Conservation (phyloP, 1,140 invertebrate genomes). For the Drosophila bipectinata region DNA sequence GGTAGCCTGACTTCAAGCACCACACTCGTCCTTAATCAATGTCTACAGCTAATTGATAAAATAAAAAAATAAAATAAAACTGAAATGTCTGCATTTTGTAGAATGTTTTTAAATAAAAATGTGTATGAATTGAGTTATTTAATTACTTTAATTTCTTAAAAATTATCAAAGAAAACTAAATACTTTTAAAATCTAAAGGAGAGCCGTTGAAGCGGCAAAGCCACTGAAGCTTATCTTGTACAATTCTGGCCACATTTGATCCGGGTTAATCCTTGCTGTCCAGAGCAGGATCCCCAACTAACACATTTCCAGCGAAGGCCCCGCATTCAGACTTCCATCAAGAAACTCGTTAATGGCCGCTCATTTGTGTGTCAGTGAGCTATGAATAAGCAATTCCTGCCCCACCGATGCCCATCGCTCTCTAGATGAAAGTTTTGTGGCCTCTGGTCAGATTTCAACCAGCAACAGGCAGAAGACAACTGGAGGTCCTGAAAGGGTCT, state of each 20-base stretch:
- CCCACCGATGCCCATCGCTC: slow-evolving; percentile 9
- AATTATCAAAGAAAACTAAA: not conserved
- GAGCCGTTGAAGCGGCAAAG: slow-evolving; percentile 18
- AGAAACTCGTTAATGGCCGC: slow-evolving; percentile 48
- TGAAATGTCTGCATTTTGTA: slow-evolving; percentile 21
- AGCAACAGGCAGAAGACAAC: slow-evolving; percentile 29
- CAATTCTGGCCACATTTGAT: slow-evolving; percentile 32
- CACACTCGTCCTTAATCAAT: slow-evolving; percentile 19
- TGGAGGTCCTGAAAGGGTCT: slow-evolving; percentile 14
- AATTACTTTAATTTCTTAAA: not conserved
- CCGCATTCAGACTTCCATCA: slow-evolving; percentile 19
- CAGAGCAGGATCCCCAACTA: slow-evolving; percentile 20
- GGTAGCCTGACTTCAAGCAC: not conserved
- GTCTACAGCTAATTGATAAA: slow-evolving; percentile 43
- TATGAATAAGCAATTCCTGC: slow-evolving; percentile 58
- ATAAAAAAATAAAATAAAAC: slow-evolving; percentile 28
- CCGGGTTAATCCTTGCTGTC: slow-evolving; percentile 48
- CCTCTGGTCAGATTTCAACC: slow-evolving; percentile 40
- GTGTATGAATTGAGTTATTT: no score
- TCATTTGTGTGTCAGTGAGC: slow-evolving; percentile 57
- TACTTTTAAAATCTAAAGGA: slow-evolving; percentile 3
- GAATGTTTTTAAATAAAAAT: no score
- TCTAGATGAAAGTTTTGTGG: slow-evolving; percentile 50
- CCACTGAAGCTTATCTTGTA: slow-evolving; percentile 22
- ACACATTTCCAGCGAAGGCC: not conserved